Conservation (phyloP, 2,888 invertebrate genomes). For the Dendrolimus pini region DNA sequence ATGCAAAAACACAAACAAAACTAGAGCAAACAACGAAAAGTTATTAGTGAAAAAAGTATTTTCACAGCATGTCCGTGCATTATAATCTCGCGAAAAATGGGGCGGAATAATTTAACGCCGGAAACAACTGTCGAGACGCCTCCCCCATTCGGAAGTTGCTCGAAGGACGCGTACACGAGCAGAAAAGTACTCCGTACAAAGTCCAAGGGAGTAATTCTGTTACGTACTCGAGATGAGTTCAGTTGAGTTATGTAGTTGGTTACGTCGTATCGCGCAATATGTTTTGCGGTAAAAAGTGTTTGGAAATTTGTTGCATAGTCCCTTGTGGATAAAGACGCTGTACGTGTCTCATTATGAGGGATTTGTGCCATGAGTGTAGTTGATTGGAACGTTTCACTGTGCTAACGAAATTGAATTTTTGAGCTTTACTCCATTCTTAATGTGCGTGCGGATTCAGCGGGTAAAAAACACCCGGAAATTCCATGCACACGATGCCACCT, state of each 20-base stretch:
- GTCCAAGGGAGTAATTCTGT: not conserved
- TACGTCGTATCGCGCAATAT: not conserved
- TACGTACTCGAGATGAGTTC: not conserved
- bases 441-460: too few species aligned
- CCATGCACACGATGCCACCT: too few species aligned
- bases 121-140: not conserved
- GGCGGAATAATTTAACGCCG: not conserved
- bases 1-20: too few species aligned
- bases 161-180: not conserved
- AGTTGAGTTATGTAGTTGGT: not conserved
- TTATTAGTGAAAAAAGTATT: not conserved
- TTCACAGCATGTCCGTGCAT: not conserved
- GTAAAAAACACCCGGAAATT: too few species aligned
- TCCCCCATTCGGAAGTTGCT: not conserved
- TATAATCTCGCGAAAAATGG: not conserved
- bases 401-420: not conserved
- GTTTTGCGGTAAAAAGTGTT: not conserved
- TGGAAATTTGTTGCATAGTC: not conserved
- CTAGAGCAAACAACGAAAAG: not conserved
- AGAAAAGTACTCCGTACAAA: not conserved
- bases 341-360: not conserved
- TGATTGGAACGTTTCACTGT: not conserved
- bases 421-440: too few species aligned
- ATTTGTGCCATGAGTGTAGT: not conserved
- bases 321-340: not conserved